Base-by-base conservation (phyloP, 2,113 vertebrate species). In the Caracal caracal region DNA sequence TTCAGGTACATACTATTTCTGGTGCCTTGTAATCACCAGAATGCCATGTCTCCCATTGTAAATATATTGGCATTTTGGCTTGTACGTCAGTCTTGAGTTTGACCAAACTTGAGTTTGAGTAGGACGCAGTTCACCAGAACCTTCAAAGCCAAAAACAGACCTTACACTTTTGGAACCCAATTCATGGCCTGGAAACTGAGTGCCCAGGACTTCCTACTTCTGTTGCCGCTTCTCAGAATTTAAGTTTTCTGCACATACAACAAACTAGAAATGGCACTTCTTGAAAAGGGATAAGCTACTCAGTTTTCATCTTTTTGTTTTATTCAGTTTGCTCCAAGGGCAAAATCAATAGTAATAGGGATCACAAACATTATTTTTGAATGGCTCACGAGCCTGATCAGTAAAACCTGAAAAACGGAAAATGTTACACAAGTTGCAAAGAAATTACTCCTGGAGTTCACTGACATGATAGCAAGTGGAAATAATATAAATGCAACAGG, bases 341-440 rank as follows among this genome's bases (percentile, higher is more conserved):
- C 97, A 98, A 91, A 97, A 98, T 98, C 90, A 98, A 93, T 92
- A 97, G 87, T 71, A 94, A 96, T 26, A 93, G 97, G 89, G 96
- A 98, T 98, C 98, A 98, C 98, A 98, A 95, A 99, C 97, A 97
- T 98, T n/a, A 98, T 98, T 99, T 99, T 97, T 97, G 98, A 97
- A 94, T 98, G 97, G 97, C 97, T 98, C 97, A 98, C 93, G 85
- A 98, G 97, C 98, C 98, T 33, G 75, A 96, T 98, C 98, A 98
- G 98, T 98, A 98, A 98, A 97, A 98, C 83, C 97, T 98, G 98
- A 97, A 98, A 97, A 98, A 95, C 49, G 7, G 87, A 98, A 86
- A 98, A 92, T 76, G 66, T 98, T 98, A 98, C 97, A 98, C 85
- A 96, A 97, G 94, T 95, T 94, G 96, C 84, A 95, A 89, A 97